A percentile compares a stretch with the other conserved stretches of the same genome.
These are phyloP conservation scores for Hoplodrina ambigua DNA, from an alignment of 2,888 invertebrate genomes.

Conservation along the genomic window DNA sequence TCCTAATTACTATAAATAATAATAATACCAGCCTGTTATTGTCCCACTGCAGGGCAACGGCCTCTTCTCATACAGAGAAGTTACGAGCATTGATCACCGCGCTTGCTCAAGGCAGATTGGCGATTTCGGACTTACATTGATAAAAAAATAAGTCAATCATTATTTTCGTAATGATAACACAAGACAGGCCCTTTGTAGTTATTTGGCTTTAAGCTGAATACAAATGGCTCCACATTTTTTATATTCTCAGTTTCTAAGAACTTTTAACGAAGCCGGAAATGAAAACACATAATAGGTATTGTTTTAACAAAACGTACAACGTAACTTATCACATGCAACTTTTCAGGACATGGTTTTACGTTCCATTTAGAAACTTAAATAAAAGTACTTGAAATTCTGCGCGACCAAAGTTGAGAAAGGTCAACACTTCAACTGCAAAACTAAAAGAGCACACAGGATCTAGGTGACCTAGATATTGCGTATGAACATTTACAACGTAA, in stretches of 20 bases:
- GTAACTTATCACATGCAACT: neutral
- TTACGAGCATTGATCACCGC: no score
- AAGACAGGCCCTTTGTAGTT: neutral
- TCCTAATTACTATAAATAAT: neutral
- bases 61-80: no score
- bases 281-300: neutral
- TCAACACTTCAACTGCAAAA: conserved; percentile 31
- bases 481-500: conserved; percentile 21
- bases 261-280: neutral
- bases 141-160: neutral
- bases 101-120: no score
- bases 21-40: no score
- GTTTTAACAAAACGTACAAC: neutral
- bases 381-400: conserved; percentile 29
- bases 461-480: conserved; percentile 47
- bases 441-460: conserved; percentile 40
- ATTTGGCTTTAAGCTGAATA: neutral
- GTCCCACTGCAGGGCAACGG: no score
- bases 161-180: neutral
- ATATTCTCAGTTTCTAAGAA: neutral
- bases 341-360: conserved; percentile 16
- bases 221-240: neutral
- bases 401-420: conserved; percentile 31
- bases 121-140: no score
- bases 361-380: conserved; percentile 4